Percentiles rank a stretch among this genome's conserved stretches.
phyloP scores from a whole-genome alignment of 2,113 vertebrate genomes.

The Turnix velox region DNA sequence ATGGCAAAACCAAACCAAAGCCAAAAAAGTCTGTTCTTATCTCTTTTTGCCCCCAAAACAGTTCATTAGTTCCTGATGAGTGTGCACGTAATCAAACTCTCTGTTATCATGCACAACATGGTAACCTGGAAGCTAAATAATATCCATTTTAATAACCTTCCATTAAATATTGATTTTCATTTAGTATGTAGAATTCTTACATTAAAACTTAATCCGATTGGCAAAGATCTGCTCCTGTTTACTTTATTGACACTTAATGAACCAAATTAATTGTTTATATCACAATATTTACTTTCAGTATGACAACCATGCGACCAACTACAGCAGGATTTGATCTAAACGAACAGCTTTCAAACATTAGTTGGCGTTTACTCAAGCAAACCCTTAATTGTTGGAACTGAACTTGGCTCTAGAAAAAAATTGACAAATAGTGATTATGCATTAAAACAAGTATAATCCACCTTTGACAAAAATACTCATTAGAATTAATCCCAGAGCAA shows the following conservation, averaged over 20 bases:
- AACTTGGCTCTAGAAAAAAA: not conserved
- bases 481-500: not conserved
- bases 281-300: not conserved
- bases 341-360: not conserved
- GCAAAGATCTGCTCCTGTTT: not conserved
- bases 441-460: not conserved
- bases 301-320: not conserved
- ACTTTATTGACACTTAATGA: not conserved
- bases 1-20: not conserved
- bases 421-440: not conserved
- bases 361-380: not conserved
- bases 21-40: not conserved
- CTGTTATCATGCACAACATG: rapidly evolving
- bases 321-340: not conserved
- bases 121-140: not conserved
- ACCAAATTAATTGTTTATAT: not conserved
- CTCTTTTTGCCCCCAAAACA: not conserved
- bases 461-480: not conserved
- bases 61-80: not conserved
- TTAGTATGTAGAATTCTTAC: not conserved
- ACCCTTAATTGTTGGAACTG: not conserved
- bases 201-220: constrained; percentile 1
- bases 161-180: not conserved
- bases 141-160: not conserved
- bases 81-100: not conserved